These are phyloP conservation scores for Fistularia tabacaria DNA, from an alignment of 2,797 vertebrate species.

Conservation along the genomic window DNA sequence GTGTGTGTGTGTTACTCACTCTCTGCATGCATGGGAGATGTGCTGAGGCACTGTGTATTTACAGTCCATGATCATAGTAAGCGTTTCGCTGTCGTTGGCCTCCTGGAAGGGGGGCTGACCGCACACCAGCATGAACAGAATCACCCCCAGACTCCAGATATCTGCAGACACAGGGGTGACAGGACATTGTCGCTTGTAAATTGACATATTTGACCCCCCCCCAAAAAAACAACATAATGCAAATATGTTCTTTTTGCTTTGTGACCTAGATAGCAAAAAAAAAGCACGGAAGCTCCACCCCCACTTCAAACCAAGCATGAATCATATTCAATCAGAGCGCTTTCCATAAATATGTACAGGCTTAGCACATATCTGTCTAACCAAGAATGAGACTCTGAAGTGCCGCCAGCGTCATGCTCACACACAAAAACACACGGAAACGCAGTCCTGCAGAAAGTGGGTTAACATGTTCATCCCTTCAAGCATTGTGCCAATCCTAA, in stretches of 20 bases:
- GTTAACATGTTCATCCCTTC: slow-evolving; percentile 60
- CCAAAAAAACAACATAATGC: not conserved
- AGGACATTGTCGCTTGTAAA: not conserved
- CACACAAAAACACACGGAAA: slow-evolving; percentile 19
- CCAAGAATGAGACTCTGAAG: slow-evolving; percentile 27
- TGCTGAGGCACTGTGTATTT: slow-evolving; percentile 82
- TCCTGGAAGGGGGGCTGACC: slow-evolving; percentile 90
- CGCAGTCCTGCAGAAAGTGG: slow-evolving; percentile 43
- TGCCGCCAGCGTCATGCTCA: slow-evolving; percentile 15
- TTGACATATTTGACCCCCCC: no score
- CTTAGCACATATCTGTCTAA: slow-evolving; percentile 50
- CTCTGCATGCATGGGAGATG: slow-evolving; percentile 78
- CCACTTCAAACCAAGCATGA: slow-evolving; percentile 50
- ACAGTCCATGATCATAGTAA: slow-evolving; percentile 94
- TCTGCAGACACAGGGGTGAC: slow-evolving; percentile 65
- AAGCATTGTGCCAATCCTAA: slow-evolving; percentile 52
- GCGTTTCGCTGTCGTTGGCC: slow-evolving; percentile 89
- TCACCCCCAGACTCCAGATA: slow-evolving; percentile 89
- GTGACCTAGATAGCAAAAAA: slow-evolving; percentile 51
- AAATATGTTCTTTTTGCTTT: slow-evolving; percentile 27
- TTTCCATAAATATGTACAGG: slow-evolving; percentile 46
- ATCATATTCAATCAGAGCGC: slow-evolving; percentile 49
- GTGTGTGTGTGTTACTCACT: slow-evolving; percentile 71
- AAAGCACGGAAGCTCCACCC: slow-evolving; percentile 1
- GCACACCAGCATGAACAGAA: slow-evolving; percentile 91